A percentile compares a stretch with the other conserved stretches of the same genome.
Evolutionary conservation across 1,140 invertebrate genomes (phyloP).

Genomic region (Scaptomyza graminum): DNA sequence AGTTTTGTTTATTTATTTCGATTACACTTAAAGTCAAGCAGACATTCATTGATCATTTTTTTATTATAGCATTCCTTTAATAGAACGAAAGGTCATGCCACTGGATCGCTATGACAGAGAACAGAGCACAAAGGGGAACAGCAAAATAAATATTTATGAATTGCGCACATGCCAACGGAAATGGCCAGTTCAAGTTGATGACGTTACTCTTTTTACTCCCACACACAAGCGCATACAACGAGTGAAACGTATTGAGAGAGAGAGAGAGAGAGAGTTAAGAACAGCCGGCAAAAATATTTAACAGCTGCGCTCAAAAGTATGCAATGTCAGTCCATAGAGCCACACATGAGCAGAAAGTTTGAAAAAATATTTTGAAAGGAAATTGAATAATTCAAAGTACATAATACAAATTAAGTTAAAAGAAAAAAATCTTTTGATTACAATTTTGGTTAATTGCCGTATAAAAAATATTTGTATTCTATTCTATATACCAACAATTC

Average conservation of each 20-base stretch:
- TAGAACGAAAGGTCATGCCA: conserved; percentile 35
- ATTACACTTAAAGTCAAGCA: conserved; percentile 63
- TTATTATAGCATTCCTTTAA: conserved; percentile 38
- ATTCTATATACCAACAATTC: too few species aligned
- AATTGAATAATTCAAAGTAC: not conserved
- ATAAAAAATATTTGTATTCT: too few species aligned
- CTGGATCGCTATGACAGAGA: conserved; percentile 47
- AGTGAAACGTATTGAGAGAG: not conserved
- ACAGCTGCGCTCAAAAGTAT: conserved; percentile 51
- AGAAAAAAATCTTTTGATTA: too few species aligned
- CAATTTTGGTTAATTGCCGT: too few species aligned
- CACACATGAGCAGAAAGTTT: not conserved
- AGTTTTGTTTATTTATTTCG: conserved; percentile 65
- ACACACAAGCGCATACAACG: conserved; percentile 11
- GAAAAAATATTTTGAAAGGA: conserved; percentile 6
- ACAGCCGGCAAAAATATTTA: conserved; percentile 24
- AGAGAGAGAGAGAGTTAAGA: conserved; percentile 13
- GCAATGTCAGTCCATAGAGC: conserved; percentile 18
- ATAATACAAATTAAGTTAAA: too few species aligned
- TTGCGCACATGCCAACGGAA: conserved; percentile 60
- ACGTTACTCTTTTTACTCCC: conserved; percentile 49
- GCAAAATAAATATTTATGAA: conserved; percentile 75
- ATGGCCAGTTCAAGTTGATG: conserved; percentile 59
- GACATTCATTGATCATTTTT: conserved; percentile 71
- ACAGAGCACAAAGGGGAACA: conserved; percentile 37